Evolutionary conservation across 2,797 vertebrate species (phyloP).

Genomic region (Otolemur crassicaudatus): DNA sequence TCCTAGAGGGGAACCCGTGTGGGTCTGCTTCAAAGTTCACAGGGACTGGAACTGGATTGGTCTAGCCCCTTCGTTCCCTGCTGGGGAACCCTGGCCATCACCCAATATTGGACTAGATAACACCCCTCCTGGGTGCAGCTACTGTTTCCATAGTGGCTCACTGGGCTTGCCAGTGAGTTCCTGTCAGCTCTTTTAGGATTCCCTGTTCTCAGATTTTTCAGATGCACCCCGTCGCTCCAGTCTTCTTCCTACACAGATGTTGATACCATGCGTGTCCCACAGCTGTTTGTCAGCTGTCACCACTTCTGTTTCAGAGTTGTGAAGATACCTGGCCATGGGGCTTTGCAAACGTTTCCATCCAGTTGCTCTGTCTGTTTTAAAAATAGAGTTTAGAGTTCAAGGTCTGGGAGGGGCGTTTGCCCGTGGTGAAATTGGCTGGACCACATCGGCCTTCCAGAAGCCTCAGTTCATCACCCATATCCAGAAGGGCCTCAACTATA

Average conservation of each 20-base stretch:
- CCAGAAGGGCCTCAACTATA: conserved; percentile 94
- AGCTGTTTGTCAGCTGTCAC: neutral
- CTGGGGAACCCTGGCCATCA: neutral
- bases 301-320: neutral
- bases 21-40: neutral
- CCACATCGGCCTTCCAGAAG: conserved; percentile 93
- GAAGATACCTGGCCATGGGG: neutral
- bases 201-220: neutral
- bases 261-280: neutral
- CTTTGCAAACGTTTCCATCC: neutral
- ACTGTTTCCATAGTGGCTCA: neutral
- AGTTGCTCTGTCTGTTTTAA: neutral
- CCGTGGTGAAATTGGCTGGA: neutral
- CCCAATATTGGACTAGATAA: neutral
- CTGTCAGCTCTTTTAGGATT: neutral
- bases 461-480: conserved; percentile 95
- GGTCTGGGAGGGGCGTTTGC: fast-evolving
- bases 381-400: no score
- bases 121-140: no score
- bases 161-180: neutral
- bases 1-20: neutral
- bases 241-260: neutral
- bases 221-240: neutral
- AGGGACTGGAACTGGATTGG: neutral
- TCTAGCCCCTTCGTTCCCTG: neutral